A percentile compares a stretch with the other conserved stretches of the same genome.
These are phyloP conservation scores for Stichopus chloronotus DNA, from an alignment of 35 echinoderm and acorn worm genomes.

Conservation along the genomic window DNA sequence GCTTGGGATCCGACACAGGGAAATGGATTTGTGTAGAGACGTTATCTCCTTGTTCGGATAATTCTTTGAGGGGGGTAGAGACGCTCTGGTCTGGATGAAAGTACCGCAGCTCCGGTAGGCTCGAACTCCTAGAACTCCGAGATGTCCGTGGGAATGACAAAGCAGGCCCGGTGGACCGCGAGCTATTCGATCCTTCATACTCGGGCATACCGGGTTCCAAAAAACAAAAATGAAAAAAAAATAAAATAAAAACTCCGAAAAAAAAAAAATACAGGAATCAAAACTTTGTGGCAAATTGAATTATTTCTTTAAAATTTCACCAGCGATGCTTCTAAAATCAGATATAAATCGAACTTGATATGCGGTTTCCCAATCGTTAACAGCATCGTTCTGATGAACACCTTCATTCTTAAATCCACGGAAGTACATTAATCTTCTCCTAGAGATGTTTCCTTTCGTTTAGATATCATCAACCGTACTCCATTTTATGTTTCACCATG, in stretches of 20 bases:
- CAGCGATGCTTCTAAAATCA: no score
- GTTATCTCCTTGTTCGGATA: slow-evolving; percentile 70
- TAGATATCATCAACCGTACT: neutral
- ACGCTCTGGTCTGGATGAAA: slow-evolving; percentile 59
- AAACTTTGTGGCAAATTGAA: no score
- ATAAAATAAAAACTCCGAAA: neutral
- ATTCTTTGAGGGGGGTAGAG: slow-evolving; percentile 58
- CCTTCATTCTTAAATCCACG: no score
- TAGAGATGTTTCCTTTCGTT: no score
- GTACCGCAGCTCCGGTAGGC: slow-evolving; percentile 82
- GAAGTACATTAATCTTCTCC: no score
- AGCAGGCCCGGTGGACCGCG: slow-evolving; percentile 79
- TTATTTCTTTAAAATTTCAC: no score
- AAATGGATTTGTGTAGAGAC: slow-evolving; percentile 71
- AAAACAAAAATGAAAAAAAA: neutral
- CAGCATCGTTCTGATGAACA: no score
- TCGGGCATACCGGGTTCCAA: slow-evolving; percentile 72
- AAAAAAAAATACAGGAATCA: no score
- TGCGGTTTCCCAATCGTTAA: no score
- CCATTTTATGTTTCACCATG: neutral
- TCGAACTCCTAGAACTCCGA: slow-evolving; percentile 89
- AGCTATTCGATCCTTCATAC: slow-evolving; percentile 92
- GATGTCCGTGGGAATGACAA: slow-evolving; percentile 76
- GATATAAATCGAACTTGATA: no score
- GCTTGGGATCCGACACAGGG: slow-evolving; percentile 60